Evolutionary conservation across 2,888 invertebrate species (phyloP).

Genomic region (Xestia ashworthii): DNA sequence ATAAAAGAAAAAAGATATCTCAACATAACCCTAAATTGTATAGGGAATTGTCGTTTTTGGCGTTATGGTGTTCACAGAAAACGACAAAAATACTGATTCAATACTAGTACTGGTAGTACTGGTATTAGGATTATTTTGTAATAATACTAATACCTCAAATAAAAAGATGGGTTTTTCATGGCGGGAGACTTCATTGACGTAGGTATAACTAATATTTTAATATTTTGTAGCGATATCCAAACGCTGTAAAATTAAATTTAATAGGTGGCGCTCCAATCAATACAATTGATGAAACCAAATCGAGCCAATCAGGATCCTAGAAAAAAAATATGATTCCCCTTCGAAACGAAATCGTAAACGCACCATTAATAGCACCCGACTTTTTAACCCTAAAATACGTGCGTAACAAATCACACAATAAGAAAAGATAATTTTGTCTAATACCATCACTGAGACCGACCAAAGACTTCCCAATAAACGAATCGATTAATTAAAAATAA

Average conservation of each 20-base stretch:
- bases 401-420: conserved; percentile 85
- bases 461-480: conserved; percentile 75
- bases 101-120: too few species aligned
- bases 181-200: conserved; percentile 31
- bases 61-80: background rate
- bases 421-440: conserved; percentile 76
- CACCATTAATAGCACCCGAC: conserved; percentile 81
- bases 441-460: conserved; percentile 80
- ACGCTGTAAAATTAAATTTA: conserved; percentile 62
- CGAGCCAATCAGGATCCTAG: conserved; percentile 69
- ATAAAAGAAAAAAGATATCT: background rate
- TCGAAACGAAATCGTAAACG: conserved; percentile 72
- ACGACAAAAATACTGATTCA: background rate
- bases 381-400: conserved; percentile 76
- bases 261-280: conserved; percentile 76
- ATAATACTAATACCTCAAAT: background rate
- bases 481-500: conserved; percentile 86
- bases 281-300: conserved; percentile 71
- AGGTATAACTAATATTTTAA: conserved; percentile 46
- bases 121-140: too few species aligned
- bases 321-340: conserved; percentile 69
- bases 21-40: background rate
- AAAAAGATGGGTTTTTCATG: background rate
- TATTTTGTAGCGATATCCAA: conserved; percentile 45
- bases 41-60: background rate